Conservation (phyloP, 2,113 vertebrate species). For the Tetrao urogallus region DNA sequence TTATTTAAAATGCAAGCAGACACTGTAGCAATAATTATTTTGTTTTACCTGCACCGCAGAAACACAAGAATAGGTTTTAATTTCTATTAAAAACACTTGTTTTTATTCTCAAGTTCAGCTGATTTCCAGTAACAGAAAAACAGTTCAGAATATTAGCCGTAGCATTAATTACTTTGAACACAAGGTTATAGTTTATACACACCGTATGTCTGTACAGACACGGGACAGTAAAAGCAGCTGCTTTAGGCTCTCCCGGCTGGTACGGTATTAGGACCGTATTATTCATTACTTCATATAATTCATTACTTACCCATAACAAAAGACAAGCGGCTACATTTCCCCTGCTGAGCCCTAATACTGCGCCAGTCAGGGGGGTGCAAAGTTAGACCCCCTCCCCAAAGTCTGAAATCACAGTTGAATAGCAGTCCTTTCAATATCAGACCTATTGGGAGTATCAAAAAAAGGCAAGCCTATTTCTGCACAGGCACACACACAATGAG, state of each 20-base stretch:
- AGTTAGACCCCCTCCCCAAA: neutral
- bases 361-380: neutral
- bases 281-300: too few relatives aligned
- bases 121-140: slow-evolving; percentile 39
- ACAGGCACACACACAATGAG: slow-evolving; percentile 14
- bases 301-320: neutral
- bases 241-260: neutral
- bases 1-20: slow-evolving; percentile 80
- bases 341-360: neutral
- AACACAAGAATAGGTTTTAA: slow-evolving; percentile 62
- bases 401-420: neutral
- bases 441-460: slow-evolving; percentile 37
- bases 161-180: slow-evolving; percentile 10
- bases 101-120: slow-evolving; percentile 50
- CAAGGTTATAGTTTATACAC: neutral
- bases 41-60: slow-evolving; percentile 71
- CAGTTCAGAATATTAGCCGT: neutral
- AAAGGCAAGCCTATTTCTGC: slow-evolving; percentile 38
- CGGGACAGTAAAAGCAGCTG: slow-evolving; percentile 25
- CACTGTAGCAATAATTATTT: slow-evolving; percentile 76
- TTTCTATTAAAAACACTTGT: slow-evolving; percentile 46
- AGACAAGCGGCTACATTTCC: slow-evolving; percentile 1
- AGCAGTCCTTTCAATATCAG: neutral
- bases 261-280: neutral
- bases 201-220: neutral